Base-by-base conservation (phyloP, 1,140 invertebrate species). In the Tetramorium parvispinum region DNA sequence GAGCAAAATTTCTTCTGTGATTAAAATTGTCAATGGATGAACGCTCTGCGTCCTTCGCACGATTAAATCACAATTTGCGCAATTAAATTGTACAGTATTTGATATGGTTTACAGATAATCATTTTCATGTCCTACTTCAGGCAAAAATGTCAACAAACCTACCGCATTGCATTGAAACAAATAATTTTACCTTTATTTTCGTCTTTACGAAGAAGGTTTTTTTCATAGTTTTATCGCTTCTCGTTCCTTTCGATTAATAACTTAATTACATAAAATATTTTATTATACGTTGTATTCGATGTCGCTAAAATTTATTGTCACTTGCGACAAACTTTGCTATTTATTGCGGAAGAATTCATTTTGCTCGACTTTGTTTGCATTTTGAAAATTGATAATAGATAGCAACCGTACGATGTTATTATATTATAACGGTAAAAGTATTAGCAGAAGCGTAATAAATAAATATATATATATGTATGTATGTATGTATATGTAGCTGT, bases 81-180 rank as follows among this genome's bases (percentile, higher is more conserved):
- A 5, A 77, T 85, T 85, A 76, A 85, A 55, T 77, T 65, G 66
- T 10, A 40, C 68, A 18, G 21, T 37, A 43, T 65, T 65, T 53
- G n/a, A 65, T 73, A 13, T 46, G 13, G 18, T 70, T 79, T 40
- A 59, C 57, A 40, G 61, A 57, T 68, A 77, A 65, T 24, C 21
- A 51, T 43, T 16, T 49, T n/a, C 11, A 55, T 82, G n/a, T 71
- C 7, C 43, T 16, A 71, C 37, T 1, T 43, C 11, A 57, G 40
- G 3, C 2, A 57, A 70, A 37, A 37, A 78, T 40, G 18, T 13
- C 16, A 61, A 32, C 40, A 49, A 27, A 79, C 40, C 8, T 43
- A n/a, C 18, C 16, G 24, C 21, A 16, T 16, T 49, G n/a, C 61
- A 51, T 43, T 37, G 21, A n/a, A 49, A 63, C 16, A 63, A 37